Conservation (phyloP, 2,797 vertebrate species). For the Coranthus polyacanthus region DNA sequence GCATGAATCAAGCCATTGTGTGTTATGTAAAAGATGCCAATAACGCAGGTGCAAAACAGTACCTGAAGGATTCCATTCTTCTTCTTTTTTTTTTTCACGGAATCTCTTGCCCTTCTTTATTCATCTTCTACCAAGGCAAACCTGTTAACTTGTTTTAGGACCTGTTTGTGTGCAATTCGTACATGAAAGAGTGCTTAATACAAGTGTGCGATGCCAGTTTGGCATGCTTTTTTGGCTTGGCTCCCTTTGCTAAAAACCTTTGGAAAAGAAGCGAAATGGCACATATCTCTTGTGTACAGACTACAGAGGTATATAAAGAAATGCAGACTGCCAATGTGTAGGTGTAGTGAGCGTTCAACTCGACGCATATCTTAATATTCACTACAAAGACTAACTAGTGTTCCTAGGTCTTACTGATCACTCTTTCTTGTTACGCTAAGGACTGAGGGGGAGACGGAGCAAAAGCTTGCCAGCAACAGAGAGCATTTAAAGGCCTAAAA, state of each 20-base stretch:
- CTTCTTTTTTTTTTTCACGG: constrained; percentile 13
- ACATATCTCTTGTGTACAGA: constrained; percentile 52
- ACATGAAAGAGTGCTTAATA: constrained; percentile 61
- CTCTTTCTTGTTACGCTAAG: constrained; percentile 35
- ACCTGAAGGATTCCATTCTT: constrained; percentile 5
- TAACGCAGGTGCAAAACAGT: constrained; percentile 4
- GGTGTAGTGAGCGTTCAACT: constrained; percentile 53
- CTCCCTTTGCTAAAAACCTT: constrained; percentile 37
- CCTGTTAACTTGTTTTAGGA: constrained; percentile 47
- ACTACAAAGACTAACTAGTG: constrained; percentile 40
- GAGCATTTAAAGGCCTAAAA: constrained; percentile 3
- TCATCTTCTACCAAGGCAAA: constrained; percentile 43
- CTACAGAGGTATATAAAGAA: constrained; percentile 44
- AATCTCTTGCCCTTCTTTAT: constrained; percentile 11
- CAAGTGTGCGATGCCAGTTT: constrained; percentile 58
- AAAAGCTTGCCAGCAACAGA: constrained; percentile 26
- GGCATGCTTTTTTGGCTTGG: constrained; percentile 44
- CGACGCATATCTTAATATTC: constrained; percentile 31
- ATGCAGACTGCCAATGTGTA: constrained; percentile 57
- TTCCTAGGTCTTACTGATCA: constrained; percentile 55
- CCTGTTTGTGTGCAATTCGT: constrained; percentile 35
- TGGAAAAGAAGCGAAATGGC: constrained; percentile 46
- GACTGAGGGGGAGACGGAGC: constrained; percentile 1
- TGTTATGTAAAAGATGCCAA: constrained; percentile 22
- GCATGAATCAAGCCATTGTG: constrained; percentile 11